Percentiles rank a stretch among this genome's conserved stretches.
These are phyloP conservation scores for Scaptomyza polygonia DNA, from an alignment of 2,888 invertebrate genomes.

Conservation along the genomic window DNA sequence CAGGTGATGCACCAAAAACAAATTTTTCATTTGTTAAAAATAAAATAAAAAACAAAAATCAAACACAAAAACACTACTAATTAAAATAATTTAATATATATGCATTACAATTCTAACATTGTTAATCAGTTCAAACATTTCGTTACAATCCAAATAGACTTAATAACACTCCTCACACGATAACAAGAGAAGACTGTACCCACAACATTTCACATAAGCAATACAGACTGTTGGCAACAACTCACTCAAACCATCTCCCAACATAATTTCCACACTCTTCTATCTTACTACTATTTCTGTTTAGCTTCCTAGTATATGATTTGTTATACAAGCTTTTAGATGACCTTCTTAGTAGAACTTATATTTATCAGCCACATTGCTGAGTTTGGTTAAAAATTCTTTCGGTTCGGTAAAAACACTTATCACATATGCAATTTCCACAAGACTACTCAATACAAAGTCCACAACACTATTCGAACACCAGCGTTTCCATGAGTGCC, in stretches of 20 bases:
- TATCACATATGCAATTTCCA: conserved; percentile 15
- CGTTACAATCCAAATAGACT: conserved; percentile 55
- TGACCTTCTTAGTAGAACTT: conserved; percentile 53
- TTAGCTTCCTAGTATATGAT: conserved; percentile 67
- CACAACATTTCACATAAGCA: conserved; percentile 15
- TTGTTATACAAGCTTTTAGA: conserved; percentile 65
- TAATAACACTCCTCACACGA: conserved; percentile 36
- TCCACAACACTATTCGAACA: conserved; percentile 26
- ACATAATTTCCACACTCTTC: conserved; percentile 18
- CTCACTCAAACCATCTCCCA: conserved; percentile 5
- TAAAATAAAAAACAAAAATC: conserved; percentile 24
- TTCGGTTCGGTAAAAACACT: conserved; percentile 64
- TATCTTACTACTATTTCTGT: conserved; percentile 46
- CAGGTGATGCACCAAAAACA: conserved; percentile 84
- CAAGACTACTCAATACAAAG: conserved; percentile 32
- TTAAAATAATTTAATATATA: conserved; percentile 43
- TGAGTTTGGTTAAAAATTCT: conserved; percentile 57
- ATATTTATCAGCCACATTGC: conserved; percentile 43
- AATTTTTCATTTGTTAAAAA: conserved; percentile 68
- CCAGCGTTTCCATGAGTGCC: conserved; percentile 36
- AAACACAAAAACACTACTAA: conserved; percentile 40
- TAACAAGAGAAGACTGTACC: conserved; percentile 27
- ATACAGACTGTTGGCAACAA: conserved; percentile 24
- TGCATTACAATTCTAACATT: conserved; percentile 61
- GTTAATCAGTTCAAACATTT: conserved; percentile 67